Base-by-base conservation (phyloP, 2,888 invertebrate genomes). In the Lamproptera curius region DNA sequence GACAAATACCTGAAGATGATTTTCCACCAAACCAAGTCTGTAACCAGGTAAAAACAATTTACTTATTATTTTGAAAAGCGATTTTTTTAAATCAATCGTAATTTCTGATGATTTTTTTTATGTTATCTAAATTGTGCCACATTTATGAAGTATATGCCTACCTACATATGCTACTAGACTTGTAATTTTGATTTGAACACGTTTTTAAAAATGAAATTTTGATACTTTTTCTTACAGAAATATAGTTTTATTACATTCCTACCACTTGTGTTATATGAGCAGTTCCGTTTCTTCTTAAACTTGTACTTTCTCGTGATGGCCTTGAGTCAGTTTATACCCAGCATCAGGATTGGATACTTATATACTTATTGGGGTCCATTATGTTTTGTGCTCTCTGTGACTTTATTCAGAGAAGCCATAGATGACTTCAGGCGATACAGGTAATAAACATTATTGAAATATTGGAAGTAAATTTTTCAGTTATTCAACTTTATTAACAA, bases 361-460 rank as follows among this genome's bases (percentile, higher is more conserved):
- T 99, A 99, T 79, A 99, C 99, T 0, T 99, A 99, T 80, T 99
- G 99, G 99, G 99, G 97, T 53, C 99, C 99, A 37, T 79, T 99
- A 90, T 94, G 97, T 63, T 99, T 99, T 86, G 99, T 99, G 16
- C 87, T 99, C 48, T 91, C 95, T 57, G 97, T 99, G 8, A 99
- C 99, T 10, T 91, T 99, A 76, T 95, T 96, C 70, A 92, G 99
- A 42, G 99, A 99, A 82, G 98, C 97, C 1, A 91, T 98, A 16
- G 99, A 99, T 84, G 99, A 99, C 82, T 92, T 97, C 66, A 90
- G 98, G 59, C 90, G 99, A 61, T 95, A 94, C 76, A 91, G 85
- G 88, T 87, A 60, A 68, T 35, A 17, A 17, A 17, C 8, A 11
- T 10, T 26, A 15, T 17, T 11, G n/a, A 17, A 16, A 13, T 23